Evolutionary conservation across 2,888 invertebrate genomes (phyloP).

Genomic region (Sipha maydis): DNA sequence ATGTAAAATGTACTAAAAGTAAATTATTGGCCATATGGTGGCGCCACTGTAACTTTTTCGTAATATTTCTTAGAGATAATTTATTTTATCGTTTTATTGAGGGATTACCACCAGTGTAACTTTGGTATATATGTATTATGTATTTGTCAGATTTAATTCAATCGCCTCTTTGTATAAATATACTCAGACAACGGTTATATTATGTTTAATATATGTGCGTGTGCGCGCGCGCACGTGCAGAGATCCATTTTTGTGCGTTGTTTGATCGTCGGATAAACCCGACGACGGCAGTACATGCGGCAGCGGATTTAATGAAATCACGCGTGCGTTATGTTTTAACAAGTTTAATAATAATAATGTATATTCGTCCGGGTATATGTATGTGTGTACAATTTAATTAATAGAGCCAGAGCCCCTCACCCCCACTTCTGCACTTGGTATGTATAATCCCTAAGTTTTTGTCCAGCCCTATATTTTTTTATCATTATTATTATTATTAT

Average conservation of each 20-base stretch:
- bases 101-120: not conserved
- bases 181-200: not conserved
- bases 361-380: not conserved
- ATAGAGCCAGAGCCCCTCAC: not conserved
- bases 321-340: conserved; percentile 55
- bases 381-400: conserved; percentile 40
- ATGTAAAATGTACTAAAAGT: too few relatives aligned
- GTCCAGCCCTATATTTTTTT: conserved; percentile 1
- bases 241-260: conserved; percentile 15
- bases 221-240: not conserved
- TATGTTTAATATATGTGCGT: not conserved
- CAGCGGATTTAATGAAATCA: conserved; percentile 43
- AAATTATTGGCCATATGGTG: too few relatives aligned
- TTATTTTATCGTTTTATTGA: not conserved
- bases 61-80: not conserved
- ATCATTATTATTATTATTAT: not conserved
- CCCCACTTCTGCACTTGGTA: not conserved
- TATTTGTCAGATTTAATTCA: not conserved
- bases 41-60: too few relatives aligned
- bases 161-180: conserved; percentile 14
- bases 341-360: conserved; percentile 50
- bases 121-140: not conserved
- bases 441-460: conserved; percentile 14
- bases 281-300: not conserved
- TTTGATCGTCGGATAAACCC: conserved; percentile 47